Percentiles rank a stretch among this genome's conserved stretches.
phyloP scores from a whole-genome alignment of 2,888 invertebrate genomes.

The Drosophila lacicola region DNA sequence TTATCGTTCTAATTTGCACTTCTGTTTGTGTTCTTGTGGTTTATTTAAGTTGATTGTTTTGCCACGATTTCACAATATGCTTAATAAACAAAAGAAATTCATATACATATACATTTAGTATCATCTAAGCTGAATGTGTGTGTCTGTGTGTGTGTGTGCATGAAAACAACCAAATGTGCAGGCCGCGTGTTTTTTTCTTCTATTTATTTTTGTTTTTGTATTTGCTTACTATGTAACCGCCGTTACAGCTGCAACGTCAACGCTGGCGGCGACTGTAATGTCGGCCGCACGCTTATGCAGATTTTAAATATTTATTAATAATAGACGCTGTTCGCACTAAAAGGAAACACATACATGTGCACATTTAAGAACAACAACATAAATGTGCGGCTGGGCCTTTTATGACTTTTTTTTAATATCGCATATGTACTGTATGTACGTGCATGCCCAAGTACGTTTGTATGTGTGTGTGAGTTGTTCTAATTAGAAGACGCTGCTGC shows the following conservation, averaged over 20 bases:
- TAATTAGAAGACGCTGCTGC: slow-evolving; percentile 51
- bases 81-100: slow-evolving; percentile 58
- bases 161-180: slow-evolving; percentile 39
- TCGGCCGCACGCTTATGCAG: background rate
- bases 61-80: slow-evolving; percentile 60
- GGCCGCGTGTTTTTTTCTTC: slow-evolving; percentile 56
- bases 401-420: slow-evolving; percentile 12
- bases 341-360: background rate
- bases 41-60: slow-evolving; percentile 37
- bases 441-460: background rate
- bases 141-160: slow-evolving; percentile 8
- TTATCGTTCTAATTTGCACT: slow-evolving; percentile 32
- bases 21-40: slow-evolving; percentile 14
- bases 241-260: slow-evolving; percentile 55
- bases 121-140: slow-evolving; percentile 5
- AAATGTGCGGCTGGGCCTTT: slow-evolving; percentile 10
- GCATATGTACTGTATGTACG: slow-evolving; percentile 19
- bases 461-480: slow-evolving; percentile 43
- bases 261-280: slow-evolving; percentile 18
- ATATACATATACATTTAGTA: slow-evolving; percentile 20
- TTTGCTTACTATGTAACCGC: slow-evolving; percentile 38
- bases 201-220: slow-evolving; percentile 8
- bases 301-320: slow-evolving; percentile 37
- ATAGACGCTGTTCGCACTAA: slow-evolving; percentile 21
- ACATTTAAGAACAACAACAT: slow-evolving; percentile 7